Evolutionary conservation across 2,797 vertebrate species (phyloP), one percentile per base, ranked within the genome.

Genomic region (Philypnodon macrostomus): DNA sequence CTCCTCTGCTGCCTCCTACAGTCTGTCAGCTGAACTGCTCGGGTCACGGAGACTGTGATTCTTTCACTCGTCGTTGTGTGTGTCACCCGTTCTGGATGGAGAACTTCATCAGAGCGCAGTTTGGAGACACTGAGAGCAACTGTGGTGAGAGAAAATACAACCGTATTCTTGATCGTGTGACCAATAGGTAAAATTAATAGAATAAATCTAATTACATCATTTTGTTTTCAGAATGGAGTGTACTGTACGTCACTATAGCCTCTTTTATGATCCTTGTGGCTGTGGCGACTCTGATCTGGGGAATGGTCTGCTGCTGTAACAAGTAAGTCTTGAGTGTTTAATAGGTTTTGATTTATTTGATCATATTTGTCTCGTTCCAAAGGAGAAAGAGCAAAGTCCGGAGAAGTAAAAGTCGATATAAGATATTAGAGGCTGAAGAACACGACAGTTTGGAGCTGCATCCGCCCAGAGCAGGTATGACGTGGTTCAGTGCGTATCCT

Each of bases 21-120:
- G 97, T 95, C 0, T 99, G 96, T 79, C 97, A 99, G 88, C 74
- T 98, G 61, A 96, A 96, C 89, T 99, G 97, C 81, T 99, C 97
- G 0, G 75, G 92, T 60, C 97, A 98, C 0, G 97, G 97, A 0
- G 94, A 92, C 63, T 99, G 97, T 0, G 91, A 99, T 75, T 89
- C 95, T 0, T 95, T 95, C 84, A 95, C 94, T 16, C 93, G 95
- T 12, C 90, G 92, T 35, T 99, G 97, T 0, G 54, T 97, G 77
- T 99, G 97, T 4, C 95, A 95, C 47, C 95, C 96, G 0, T 99
- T 99, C 79, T 99, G 97, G 97, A 99, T 99, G 97, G 95, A 99
- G 88, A 98, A 99, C 80, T 93, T 98, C 74, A 77, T 99, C 83
- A 86, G 90, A 71, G 84, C 88, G 59, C 92, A 94, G 79, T 84